Evolutionary conservation across 2,888 invertebrate genomes (phyloP), one percentile per base, ranked within the genome.

Genomic region (Esperia sulphurella): DNA sequence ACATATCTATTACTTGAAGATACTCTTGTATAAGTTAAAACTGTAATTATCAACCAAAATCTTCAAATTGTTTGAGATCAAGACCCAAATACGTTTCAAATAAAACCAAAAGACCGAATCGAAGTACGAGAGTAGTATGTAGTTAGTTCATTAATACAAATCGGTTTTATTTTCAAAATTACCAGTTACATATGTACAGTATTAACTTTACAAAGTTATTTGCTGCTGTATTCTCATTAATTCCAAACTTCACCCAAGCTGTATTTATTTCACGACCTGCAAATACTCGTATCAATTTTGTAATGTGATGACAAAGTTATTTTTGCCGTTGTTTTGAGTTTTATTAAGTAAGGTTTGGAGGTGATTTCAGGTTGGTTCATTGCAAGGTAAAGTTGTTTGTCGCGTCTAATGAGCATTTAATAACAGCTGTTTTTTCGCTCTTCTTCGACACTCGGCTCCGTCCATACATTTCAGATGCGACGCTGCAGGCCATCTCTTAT

Each of bases 381-480:
- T n/a, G 12, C 12, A 13, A 4, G 10, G 31, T 40, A 53, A 60
- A 53, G 45, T 54, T 68, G 57, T 72, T 70, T 75, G 73, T 79
- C 74, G 67, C 68, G 57, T 65, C 73, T 85, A 85, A 85, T 83
- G 79, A 79, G 75, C 58, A 80, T 84, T 82, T 85, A 85, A 84
- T 85, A 83, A 77, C 77, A 75, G 75, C 59, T 65, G 65, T 70
- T 76, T 76, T 71, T 75, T 63, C 58, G 63, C 67, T 63, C 61
- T 59, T 53, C 64, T 75, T 71, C 72, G 71, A 73, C 75, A 65
- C 52, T 56, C 59, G 50, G 65, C 64, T 67, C 65, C 65, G 60
- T 71, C 72, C 71, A 75, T 78, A 75, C 64, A 65, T 68, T 72
- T 76, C 68, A 68, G 71, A 70, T 71, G 73, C 48, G 62, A 49